Conservation (phyloP, 1,140 invertebrate species). For the Drosophila parabipectinata region DNA sequence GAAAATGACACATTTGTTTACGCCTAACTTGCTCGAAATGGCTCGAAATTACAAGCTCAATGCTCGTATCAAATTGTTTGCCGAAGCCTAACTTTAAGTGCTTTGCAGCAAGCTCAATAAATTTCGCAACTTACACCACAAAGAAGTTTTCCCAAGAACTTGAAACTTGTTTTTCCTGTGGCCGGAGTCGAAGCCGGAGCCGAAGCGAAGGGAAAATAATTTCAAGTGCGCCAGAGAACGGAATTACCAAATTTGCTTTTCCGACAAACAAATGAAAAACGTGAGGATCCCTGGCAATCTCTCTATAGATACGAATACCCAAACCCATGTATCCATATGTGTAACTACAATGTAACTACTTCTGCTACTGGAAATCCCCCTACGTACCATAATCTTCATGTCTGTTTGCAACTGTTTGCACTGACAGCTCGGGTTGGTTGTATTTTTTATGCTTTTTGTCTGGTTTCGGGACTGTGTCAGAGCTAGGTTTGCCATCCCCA, state of each 20-base stretch:
- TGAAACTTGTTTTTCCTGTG: conserved; percentile 19
- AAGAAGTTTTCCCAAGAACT: conserved; percentile 25
- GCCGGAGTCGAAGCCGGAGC: too few species aligned
- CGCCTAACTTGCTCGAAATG: conserved; percentile 26
- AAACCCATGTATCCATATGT: conserved; percentile 12
- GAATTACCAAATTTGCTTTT: conserved; percentile 51
- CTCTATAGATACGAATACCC: conserved; percentile 12
- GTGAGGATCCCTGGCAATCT: conserved; percentile 39
- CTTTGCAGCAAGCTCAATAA: conserved; percentile 44
- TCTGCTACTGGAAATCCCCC: conserved; percentile 20
- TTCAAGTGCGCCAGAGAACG: conserved; percentile 36
- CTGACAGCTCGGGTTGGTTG: conserved; percentile 59
- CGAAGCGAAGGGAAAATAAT: conserved; percentile 22
- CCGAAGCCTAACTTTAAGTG: conserved; percentile 28
- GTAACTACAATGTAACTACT: conserved; percentile 40
- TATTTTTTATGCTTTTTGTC: conserved; percentile 6
- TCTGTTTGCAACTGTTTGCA: conserved; percentile 77
- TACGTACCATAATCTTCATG: conserved; percentile 70
- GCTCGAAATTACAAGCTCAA: conserved; percentile 9
- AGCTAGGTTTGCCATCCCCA: conserved; percentile 14
- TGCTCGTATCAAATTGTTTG: conserved; percentile 32
- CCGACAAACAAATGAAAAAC: conserved; percentile 41
- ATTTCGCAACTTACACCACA: conserved; percentile 36
- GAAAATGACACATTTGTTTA: conserved; percentile 31
- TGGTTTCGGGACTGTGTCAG: background rate